A percentile compares a stretch with the other conserved stretches of the same genome.
Conservation (phyloP, 2,113 vertebrate genomes). For the Zosterops hypoxanthus region DNA sequence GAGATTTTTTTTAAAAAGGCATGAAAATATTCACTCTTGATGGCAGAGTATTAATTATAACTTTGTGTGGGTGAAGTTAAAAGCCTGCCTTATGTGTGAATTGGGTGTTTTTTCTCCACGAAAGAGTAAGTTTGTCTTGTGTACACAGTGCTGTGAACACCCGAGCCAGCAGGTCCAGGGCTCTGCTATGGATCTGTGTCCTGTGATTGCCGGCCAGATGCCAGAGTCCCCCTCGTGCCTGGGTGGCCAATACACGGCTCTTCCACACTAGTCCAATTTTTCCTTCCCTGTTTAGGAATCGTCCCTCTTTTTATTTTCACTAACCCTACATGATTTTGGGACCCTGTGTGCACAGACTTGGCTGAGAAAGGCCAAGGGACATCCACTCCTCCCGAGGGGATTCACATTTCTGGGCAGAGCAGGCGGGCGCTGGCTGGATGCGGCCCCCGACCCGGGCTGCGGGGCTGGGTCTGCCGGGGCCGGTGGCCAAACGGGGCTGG, state of each 20-base stretch:
- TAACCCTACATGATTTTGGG: background rate
- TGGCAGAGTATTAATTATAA: conserved; percentile 50
- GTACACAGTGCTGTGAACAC: background rate
- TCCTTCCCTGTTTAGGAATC: background rate
- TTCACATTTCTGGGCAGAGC: background rate
- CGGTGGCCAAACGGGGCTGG: background rate
- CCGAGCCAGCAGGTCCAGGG: rapidly evolving
- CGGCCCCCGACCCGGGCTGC: background rate
- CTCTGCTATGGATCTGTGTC: background rate
- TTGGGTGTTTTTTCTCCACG: background rate
- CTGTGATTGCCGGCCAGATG: background rate
- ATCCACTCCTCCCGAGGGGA: background rate
- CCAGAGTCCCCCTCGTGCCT: background rate
- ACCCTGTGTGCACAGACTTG: background rate
- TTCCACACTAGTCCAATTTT: background rate
- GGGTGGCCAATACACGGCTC: background rate
- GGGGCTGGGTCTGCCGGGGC: background rate
- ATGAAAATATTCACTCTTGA: background rate
- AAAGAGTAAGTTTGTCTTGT: background rate
- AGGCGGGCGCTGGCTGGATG: background rate
- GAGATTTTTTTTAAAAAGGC: background rate
- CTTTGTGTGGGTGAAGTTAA: conserved; percentile 34
- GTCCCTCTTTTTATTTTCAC: background rate
- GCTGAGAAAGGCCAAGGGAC: background rate
- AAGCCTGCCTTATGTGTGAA: background rate